These are phyloP conservation scores for Lasioglossum pauxillum DNA, from an alignment of 2,888 invertebrate genomes.

Conservation along the genomic window DNA sequence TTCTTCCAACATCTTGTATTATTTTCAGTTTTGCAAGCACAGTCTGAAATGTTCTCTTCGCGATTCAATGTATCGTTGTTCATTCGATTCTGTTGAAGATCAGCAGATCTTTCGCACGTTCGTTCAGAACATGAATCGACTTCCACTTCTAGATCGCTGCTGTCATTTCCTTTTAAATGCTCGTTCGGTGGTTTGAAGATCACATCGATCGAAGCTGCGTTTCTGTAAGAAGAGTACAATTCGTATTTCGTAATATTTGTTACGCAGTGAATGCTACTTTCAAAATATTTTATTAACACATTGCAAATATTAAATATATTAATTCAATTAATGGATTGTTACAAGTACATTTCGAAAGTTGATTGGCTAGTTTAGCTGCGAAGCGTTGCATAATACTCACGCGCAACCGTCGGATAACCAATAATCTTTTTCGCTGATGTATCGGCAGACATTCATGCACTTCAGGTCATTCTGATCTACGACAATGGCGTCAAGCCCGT, in stretches of 20 bases:
- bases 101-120: background rate
- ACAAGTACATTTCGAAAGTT: background rate
- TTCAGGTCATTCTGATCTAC: constrained; percentile 67
- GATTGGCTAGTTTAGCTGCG: background rate
- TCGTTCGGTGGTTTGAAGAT: background rate
- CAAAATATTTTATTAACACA: too few relatives aligned
- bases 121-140: constrained; percentile 53
- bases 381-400: constrained; percentile 51
- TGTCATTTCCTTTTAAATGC: background rate
- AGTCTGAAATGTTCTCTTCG: too few relatives aligned
- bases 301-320: background rate
- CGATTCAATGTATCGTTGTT: background rate
- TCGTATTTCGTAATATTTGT: background rate
- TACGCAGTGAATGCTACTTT: background rate
- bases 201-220: background rate
- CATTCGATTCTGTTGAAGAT: constrained; percentile 32
- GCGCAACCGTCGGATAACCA: constrained; percentile 58
- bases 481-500: constrained; percentile 70
- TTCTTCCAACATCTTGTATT: too few relatives aligned
- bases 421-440: constrained; percentile 71
- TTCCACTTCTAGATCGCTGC: constrained; percentile 67
- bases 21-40: background rate
- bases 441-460: constrained; percentile 69
- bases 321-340: background rate
- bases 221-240: constrained; percentile 9